A percentile compares a stretch with the other conserved stretches of the same genome.
These are phyloP conservation scores for Panulirus ornatus DNA, from an alignment of 1,140 invertebrate species.

Conservation along the genomic window DNA sequence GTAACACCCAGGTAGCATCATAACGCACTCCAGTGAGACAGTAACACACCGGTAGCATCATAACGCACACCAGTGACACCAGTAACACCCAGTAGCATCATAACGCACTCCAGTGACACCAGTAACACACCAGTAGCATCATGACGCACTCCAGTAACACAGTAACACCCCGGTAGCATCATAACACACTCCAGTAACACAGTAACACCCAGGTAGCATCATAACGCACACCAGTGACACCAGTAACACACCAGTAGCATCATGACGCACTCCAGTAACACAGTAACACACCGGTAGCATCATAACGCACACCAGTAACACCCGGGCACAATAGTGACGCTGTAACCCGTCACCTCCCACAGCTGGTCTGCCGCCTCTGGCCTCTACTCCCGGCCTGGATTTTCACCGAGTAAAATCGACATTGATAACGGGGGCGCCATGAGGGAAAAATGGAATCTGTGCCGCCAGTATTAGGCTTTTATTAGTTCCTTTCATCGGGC, in stretches of 20 bases:
- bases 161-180: too few species aligned
- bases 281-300: neutral
- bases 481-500: slow-evolving; percentile 67
- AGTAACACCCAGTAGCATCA: too few species aligned
- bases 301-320: neutral
- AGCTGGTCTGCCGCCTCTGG: too few species aligned
- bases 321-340: too few species aligned
- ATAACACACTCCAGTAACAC: too few species aligned
- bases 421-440: slow-evolving; percentile 28
- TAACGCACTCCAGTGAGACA: too few species aligned
- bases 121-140: too few species aligned
- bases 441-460: slow-evolving; percentile 8
- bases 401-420: slow-evolving; percentile 33
- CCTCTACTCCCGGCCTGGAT: neutral
- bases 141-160: too few species aligned
- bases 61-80: neutral
- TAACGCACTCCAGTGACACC: too few species aligned
- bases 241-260: neutral
- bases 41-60: neutral
- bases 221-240: neutral
- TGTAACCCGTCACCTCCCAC: neutral
- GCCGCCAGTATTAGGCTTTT: slow-evolving; percentile 56
- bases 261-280: neutral
- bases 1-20: too few species aligned
- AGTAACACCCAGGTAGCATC: neutral